Conservation (phyloP, 2,113 vertebrate species). For the Platysteira castanea region DNA sequence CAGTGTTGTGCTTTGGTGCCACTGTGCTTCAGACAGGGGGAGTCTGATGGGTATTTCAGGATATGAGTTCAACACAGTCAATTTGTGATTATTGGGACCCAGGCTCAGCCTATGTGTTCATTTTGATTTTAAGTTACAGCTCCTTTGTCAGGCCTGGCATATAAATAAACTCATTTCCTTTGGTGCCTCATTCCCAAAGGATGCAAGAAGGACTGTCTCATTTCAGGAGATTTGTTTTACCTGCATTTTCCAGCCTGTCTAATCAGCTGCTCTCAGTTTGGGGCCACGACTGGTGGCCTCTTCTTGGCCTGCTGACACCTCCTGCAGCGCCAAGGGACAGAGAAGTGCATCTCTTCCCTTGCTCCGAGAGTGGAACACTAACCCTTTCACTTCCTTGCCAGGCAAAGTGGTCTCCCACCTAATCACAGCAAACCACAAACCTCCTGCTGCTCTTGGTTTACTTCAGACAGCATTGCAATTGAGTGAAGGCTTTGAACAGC, state of each 20-base stretch:
- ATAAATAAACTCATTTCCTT: background rate
- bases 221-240: background rate
- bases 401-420: background rate
- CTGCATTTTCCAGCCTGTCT: background rate
- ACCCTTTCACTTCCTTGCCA: background rate
- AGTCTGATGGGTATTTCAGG: background rate
- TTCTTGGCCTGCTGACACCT: background rate
- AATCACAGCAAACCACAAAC: background rate
- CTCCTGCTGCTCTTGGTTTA: background rate
- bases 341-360: background rate
- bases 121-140: background rate
- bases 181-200: background rate
- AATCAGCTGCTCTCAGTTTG: background rate
- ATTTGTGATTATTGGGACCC: background rate
- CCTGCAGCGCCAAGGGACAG: background rate
- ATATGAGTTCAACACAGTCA: fast-evolving
- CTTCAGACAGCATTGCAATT: background rate
- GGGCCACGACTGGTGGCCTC: background rate
- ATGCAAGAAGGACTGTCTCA: background rate
- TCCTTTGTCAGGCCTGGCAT: background rate
- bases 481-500: background rate
- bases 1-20: background rate
- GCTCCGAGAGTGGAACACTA: background rate
- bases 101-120: background rate
- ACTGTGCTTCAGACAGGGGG: background rate